phyloP scores from a whole-genome alignment of 2,888 invertebrate genomes.

The Cephus sareptanus region DNA sequence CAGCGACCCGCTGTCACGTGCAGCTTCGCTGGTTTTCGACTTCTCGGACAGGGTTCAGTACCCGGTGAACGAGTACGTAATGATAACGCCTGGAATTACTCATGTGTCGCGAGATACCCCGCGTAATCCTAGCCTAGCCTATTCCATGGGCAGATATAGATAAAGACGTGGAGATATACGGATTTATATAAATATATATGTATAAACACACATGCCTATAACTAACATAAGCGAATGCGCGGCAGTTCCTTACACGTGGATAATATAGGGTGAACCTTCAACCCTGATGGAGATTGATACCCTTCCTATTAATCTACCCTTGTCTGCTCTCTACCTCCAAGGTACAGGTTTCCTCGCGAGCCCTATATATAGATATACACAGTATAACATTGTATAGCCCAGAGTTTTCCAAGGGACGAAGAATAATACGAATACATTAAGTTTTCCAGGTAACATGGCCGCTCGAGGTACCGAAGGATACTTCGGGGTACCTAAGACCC shows the following conservation, averaged over 20 bases:
- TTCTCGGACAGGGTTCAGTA: background rate
- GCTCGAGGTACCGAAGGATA: background rate
- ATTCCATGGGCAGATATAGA: background rate
- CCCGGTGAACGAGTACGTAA: background rate
- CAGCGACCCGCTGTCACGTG: background rate
- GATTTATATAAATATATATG: background rate
- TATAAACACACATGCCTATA: background rate
- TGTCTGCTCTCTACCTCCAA: slow-evolving; percentile 27
- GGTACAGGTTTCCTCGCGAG: background rate
- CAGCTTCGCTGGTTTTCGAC: background rate
- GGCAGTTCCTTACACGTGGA: slow-evolving; percentile 2
- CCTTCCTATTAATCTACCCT: slow-evolving; percentile 51
- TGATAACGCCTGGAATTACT: background rate
- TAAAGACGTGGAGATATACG: background rate
- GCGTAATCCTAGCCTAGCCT: background rate
- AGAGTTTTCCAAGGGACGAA: slow-evolving; percentile 29
- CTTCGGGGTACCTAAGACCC: background rate
- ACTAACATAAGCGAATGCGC: slow-evolving; percentile 5
- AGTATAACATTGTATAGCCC: background rate
- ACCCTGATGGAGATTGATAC: slow-evolving; percentile 54
- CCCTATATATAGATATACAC: background rate
- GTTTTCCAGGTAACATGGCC: slow-evolving; percentile 1
- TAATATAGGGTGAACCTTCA: slow-evolving; percentile 26
- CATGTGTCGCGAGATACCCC: background rate
- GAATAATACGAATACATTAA: slow-evolving; percentile 46